phyloP scores from a whole-genome alignment of 1,140 invertebrate genomes.

The Drosophila nigromelanica region DNA sequence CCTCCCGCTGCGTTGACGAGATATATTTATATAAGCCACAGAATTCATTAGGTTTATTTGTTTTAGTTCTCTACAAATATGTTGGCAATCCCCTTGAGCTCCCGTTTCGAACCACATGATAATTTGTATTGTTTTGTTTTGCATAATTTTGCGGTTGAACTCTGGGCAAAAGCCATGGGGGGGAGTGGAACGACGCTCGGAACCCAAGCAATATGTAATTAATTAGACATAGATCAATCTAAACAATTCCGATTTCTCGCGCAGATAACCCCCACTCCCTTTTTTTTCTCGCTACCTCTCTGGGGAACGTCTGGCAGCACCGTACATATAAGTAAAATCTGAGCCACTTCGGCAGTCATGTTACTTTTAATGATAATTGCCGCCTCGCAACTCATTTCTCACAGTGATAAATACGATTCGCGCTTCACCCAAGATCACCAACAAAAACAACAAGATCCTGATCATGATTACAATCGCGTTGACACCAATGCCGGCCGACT shows the following conservation, averaged over 20 bases:
- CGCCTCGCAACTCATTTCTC: conserved; percentile 79
- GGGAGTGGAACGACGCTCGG: background rate
- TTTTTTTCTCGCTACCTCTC: background rate
- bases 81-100: conserved; percentile 7
- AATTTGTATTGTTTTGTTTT: conserved; percentile 27
- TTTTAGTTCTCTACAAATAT: conserved; percentile 28
- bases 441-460: background rate
- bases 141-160: conserved; percentile 49
- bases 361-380: conserved; percentile 81
- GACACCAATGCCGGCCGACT: conserved; percentile 33
- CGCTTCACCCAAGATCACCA: conserved; percentile 22
- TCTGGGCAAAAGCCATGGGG: conserved; percentile 42
- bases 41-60: conserved; percentile 61
- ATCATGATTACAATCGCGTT: conserved; percentile 30
- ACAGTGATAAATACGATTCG: conserved; percentile 70
- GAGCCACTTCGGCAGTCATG: conserved; percentile 60
- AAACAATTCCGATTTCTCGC: background rate
- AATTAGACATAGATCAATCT: conserved; percentile 71
- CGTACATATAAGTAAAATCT: background rate
- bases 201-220: conserved; percentile 51
- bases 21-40: conserved; percentile 52
- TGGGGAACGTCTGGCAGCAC: background rate
- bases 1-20: conserved; percentile 53
- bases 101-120: background rate
- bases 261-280: background rate